phyloP scores from a whole-genome alignment of 1,140 invertebrate species.

The Listronotus bonariensis region DNA sequence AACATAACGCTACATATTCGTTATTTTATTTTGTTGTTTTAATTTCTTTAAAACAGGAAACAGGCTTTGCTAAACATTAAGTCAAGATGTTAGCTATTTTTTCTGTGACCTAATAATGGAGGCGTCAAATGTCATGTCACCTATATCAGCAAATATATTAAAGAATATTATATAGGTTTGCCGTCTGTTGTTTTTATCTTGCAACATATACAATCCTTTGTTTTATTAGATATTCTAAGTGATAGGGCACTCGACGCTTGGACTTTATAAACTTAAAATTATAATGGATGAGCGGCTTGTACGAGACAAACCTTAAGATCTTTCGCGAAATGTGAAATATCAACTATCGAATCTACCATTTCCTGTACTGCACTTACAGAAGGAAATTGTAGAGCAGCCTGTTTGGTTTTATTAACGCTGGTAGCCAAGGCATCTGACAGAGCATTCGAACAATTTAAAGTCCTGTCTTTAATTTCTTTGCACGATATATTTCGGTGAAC shows the following conservation, averaged over 20 bases:
- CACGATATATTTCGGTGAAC: constrained; percentile 80
- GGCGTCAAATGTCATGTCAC: no score
- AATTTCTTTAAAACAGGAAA: no score
- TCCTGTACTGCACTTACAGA: constrained; percentile 87
- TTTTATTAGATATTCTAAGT: background rate
- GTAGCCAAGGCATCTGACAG: constrained; percentile 82
- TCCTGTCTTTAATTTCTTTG: constrained; percentile 71
- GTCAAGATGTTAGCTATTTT: no score
- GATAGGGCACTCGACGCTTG: background rate
- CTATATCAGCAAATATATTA: no score
- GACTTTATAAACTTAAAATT: constrained; percentile 15
- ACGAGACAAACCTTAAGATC: constrained; percentile 74
- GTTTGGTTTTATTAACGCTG: constrained; percentile 86
- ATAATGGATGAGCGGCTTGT: constrained; percentile 57
- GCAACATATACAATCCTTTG: background rate
- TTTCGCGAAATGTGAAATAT: constrained; percentile 77
- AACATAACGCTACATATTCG: no score
- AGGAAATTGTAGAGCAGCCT: constrained; percentile 87
- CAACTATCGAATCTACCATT: constrained; percentile 89
- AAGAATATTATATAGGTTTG: no score
- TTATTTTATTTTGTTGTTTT: no score
- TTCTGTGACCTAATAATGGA: no score
- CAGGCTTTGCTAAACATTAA: no score
- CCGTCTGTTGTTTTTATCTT: no score
- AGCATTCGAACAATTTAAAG: constrained; percentile 79